Conservation (phyloP, 2,113 vertebrate genomes). For the Dasypus novemcinctus region DNA sequence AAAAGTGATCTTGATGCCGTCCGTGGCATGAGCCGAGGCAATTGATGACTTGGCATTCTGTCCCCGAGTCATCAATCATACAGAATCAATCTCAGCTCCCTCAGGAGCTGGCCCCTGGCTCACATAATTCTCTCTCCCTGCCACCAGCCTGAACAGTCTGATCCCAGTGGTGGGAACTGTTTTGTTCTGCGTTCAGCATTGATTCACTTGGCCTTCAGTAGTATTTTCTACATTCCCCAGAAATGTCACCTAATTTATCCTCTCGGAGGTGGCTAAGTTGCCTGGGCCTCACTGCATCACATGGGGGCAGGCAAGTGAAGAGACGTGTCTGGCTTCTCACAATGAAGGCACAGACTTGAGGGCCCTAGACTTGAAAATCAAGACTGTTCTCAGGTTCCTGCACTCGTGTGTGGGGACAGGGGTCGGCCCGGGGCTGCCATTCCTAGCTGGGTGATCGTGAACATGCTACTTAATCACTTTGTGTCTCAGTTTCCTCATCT, state of each 20-base stretch:
- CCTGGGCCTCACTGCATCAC: constrained; percentile 36
- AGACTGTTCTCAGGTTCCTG: neutral
- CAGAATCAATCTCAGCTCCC: constrained; percentile 86
- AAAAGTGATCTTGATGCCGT: constrained; percentile 87
- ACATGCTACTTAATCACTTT: neutral
- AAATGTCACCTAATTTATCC: constrained; percentile 84
- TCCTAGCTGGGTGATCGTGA: neutral
- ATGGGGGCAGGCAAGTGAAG: neutral
- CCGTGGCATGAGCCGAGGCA: constrained; percentile 81
- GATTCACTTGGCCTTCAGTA: constrained; percentile 86
- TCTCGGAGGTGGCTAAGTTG: constrained; percentile 71
- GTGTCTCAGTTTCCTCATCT: neutral
- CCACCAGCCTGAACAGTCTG: constrained; percentile 83
- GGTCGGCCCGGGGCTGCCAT: neutral
- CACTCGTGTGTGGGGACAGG: neutral
- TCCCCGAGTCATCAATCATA: constrained; percentile 86
- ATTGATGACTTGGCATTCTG: constrained; percentile 88
- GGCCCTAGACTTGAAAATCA: neutral
- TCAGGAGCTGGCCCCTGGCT: constrained; percentile 82
- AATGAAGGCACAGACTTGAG: neutral
- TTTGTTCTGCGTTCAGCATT: constrained; percentile 86
- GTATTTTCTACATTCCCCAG: constrained; percentile 82
- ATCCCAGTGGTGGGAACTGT: constrained; percentile 84
- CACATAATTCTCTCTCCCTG: constrained; percentile 86
- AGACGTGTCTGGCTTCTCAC: neutral